Evolutionary conservation across 2,113 vertebrate genomes (phyloP).

Genomic region (Asarcornis scutulata): DNA sequence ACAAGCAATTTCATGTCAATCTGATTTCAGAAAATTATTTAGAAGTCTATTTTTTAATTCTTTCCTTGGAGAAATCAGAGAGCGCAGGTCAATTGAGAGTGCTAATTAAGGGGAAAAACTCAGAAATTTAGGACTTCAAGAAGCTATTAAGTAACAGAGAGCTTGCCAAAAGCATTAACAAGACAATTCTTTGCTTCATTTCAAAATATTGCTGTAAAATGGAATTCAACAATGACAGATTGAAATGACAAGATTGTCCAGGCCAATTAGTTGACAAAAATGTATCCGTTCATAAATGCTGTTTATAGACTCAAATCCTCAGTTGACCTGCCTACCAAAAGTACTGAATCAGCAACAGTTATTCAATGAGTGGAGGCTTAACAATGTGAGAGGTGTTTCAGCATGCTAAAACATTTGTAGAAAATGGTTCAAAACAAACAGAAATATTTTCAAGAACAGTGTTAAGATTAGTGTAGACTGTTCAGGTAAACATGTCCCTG

Average conservation of each 20-base stretch:
- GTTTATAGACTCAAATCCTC: slow-evolving; percentile 9
- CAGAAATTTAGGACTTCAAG: slow-evolving; percentile 22
- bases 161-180: slow-evolving; percentile 12
- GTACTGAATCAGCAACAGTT: slow-evolving; percentile 7
- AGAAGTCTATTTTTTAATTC: not conserved
- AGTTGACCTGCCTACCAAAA: not conserved
- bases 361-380: not conserved
- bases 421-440: not conserved
- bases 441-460: not conserved
- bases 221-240: slow-evolving; percentile 26
- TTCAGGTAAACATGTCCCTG: not conserved
- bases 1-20: not conserved
- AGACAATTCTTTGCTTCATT: not conserved
- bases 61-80: slow-evolving; percentile 1
- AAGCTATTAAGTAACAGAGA: slow-evolving; percentile 18
- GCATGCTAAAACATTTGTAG: not conserved
- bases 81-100: slow-evolving; percentile 42
- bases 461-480: not conserved
- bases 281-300: not conserved
- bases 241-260: slow-evolving; percentile 18
- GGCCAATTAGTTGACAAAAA: slow-evolving; percentile 30
- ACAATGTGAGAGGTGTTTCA: not conserved
- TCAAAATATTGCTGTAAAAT: slow-evolving; percentile 34
- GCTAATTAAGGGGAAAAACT: slow-evolving; percentile 20
- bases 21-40: not conserved